Conservation (phyloP, 2,113 vertebrate species). For the Rhodinocichla rosea region DNA sequence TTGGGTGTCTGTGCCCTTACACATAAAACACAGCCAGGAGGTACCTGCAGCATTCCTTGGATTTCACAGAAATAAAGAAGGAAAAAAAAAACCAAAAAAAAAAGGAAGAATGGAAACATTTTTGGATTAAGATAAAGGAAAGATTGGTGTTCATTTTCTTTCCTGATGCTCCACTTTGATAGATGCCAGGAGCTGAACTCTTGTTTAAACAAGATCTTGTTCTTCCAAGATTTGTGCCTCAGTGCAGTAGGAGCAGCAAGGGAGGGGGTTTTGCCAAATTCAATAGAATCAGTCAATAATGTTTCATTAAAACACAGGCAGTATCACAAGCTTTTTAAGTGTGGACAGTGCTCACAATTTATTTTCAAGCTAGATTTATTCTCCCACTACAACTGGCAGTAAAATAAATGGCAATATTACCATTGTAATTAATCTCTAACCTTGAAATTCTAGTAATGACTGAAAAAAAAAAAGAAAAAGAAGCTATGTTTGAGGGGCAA, state of each 20-base stretch:
- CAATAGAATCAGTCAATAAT: slow-evolving; percentile 6
- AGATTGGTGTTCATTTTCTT: neutral
- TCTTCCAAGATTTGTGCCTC: neutral
- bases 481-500: neutral
- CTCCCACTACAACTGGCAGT: slow-evolving; percentile 11
- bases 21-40: neutral
- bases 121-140: neutral
- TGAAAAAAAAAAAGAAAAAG: neutral
- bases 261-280: neutral
- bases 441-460: slow-evolving; percentile 5
- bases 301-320: slow-evolving; percentile 46
- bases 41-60: neutral
- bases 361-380: slow-evolving; percentile 44
- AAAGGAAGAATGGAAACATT: neutral
- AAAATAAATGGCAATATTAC: slow-evolving; percentile 44
- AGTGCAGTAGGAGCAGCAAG: neutral
- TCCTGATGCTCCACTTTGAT: neutral
- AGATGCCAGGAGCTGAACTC: neutral
- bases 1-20: neutral
- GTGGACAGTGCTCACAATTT: slow-evolving; percentile 21
- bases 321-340: slow-evolving; percentile 24
- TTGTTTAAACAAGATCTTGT: neutral
- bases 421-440: slow-evolving; percentile 60
- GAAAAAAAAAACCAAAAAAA: neutral
- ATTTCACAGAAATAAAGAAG: neutral